These are phyloP conservation scores for Andrena hattorfiana DNA, from an alignment of 2,888 invertebrate species.

Conservation along the genomic window DNA sequence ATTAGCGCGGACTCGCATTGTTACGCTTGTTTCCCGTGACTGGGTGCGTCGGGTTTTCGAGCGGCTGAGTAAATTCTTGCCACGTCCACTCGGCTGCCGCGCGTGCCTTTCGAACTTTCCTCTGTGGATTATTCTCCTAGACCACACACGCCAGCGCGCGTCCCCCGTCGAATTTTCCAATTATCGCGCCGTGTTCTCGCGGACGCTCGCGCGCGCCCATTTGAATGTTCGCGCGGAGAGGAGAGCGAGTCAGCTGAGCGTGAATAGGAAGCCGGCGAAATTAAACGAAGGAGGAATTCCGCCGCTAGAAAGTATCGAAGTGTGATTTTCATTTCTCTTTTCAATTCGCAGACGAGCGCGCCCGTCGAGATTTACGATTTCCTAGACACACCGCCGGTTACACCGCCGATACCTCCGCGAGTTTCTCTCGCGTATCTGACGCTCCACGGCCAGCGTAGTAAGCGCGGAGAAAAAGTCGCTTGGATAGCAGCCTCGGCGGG, in stretches of 20 bases:
- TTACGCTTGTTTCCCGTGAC: slow-evolving; percentile 2
- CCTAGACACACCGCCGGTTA: slow-evolving; percentile 11
- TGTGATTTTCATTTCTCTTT: slow-evolving; percentile 48
- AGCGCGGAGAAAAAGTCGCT: too few relatives aligned
- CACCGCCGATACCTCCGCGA: slow-evolving; percentile 27
- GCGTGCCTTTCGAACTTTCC: slow-evolving; percentile 33
- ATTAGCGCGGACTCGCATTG: background rate
- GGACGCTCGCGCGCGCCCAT: background rate
- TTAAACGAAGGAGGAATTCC: slow-evolving; percentile 36
- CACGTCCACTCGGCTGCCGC: slow-evolving; percentile 7
- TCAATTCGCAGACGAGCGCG: slow-evolving; percentile 6
- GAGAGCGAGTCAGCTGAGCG: slow-evolving; percentile 34
- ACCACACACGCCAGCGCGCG: background rate
- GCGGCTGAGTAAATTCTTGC: background rate
- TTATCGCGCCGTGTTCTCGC: slow-evolving; percentile 3
- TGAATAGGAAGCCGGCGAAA: slow-evolving; percentile 34
- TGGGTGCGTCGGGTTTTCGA: background rate
- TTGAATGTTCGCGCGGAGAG: background rate
- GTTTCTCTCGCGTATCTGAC: slow-evolving; percentile 30
- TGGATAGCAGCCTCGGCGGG: too few relatives aligned
- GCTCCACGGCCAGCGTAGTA: too few relatives aligned
- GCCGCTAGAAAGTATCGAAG: slow-evolving; percentile 48
- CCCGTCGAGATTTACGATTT: slow-evolving; percentile 42
- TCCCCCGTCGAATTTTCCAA: slow-evolving; percentile 22
- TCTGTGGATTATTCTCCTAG: background rate